Base-by-base conservation (phyloP, 1,140 invertebrate genomes). In the Spodoptera frugiperda region DNA sequence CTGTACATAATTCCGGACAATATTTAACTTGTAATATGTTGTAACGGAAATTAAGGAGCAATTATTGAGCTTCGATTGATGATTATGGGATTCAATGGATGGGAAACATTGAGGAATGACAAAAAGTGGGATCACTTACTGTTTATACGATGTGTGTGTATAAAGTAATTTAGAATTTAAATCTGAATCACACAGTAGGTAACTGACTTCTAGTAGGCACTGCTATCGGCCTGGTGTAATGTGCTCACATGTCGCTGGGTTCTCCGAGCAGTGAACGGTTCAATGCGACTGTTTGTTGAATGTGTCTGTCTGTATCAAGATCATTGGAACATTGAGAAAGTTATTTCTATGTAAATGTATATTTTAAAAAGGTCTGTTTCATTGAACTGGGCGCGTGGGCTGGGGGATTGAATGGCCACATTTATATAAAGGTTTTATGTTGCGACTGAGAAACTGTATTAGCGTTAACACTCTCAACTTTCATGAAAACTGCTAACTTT, bases 301-400 rank as follows among this genome's bases (percentile, higher is more conserved):
- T 33, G 51, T 51, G 51, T 54, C 9, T 54, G 67, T 71, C 30
- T 53, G 17, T 49, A 49, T 48, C 30, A 25, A 72, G 17, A 55
- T 55, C 53, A 72, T 33, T 19, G 48, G 30, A 39, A 54, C 49
- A 44, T 70, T 55, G 17, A 57, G 57, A 44, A 46, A 17, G 68
- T 54, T 57, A 57, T 72, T 72, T 72, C 53, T 57, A 71, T 71
- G 51, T 72, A 72, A 57, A 72, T 55, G 21, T 63, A 63, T 44
- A 53, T 57, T 44, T 72, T 49, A 54, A 55, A 72, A 72, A 72
- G 30, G 53, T 57, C 17, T 48, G 17, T 72, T 46, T 57, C 68
- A 46, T 46, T 72, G 15, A 55, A 57, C 17, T 72, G 11, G 14
- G 48, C 33, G 44, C 44, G 63, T 49, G 63, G 63, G 63, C 12